phyloP scores from a whole-genome alignment of 1,140 invertebrate species.

The Sitodiplosis mosellana region DNA sequence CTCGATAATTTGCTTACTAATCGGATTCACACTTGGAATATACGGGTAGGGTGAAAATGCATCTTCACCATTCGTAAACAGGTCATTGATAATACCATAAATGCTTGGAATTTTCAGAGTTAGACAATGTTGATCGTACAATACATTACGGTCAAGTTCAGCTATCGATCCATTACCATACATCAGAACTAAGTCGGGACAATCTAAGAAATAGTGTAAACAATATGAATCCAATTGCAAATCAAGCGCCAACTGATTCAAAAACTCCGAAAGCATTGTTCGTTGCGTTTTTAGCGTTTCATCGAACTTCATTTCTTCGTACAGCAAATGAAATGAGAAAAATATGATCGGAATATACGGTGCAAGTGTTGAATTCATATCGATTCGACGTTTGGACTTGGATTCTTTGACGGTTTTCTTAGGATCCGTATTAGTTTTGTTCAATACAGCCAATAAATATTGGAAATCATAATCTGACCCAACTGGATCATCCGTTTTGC shows the following conservation, averaged over 20 bases:
- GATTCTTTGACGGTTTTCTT: conserved; percentile 7
- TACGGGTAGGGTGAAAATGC: conserved; percentile 40
- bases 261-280: conserved; percentile 42
- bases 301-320: conserved; percentile 81
- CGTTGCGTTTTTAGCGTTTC: conserved; percentile 46
- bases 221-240: conserved; percentile 50
- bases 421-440: conserved; percentile 11
- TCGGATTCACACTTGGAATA: conserved; percentile 45
- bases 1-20: conserved; percentile 40
- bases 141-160: conserved; percentile 34
- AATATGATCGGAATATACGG: conserved; percentile 53
- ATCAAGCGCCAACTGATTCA: conserved; percentile 63
- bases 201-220: conserved; percentile 75
- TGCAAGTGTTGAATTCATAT: conserved; percentile 49
- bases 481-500: conserved; percentile 27
- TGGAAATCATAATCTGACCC: conserved; percentile 60
- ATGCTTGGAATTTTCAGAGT: conserved; percentile 43
- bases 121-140: conserved; percentile 42
- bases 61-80: conserved; percentile 31
- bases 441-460: conserved; percentile 34
- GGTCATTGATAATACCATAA: conserved; percentile 45
- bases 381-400: conserved; percentile 29
- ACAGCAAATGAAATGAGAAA: conserved; percentile 69
- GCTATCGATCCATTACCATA: conserved; percentile 28
- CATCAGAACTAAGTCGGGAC: conserved; percentile 31